Conservation (phyloP, 2,797 vertebrate species). For the Sebastes taczanowskii region DNA sequence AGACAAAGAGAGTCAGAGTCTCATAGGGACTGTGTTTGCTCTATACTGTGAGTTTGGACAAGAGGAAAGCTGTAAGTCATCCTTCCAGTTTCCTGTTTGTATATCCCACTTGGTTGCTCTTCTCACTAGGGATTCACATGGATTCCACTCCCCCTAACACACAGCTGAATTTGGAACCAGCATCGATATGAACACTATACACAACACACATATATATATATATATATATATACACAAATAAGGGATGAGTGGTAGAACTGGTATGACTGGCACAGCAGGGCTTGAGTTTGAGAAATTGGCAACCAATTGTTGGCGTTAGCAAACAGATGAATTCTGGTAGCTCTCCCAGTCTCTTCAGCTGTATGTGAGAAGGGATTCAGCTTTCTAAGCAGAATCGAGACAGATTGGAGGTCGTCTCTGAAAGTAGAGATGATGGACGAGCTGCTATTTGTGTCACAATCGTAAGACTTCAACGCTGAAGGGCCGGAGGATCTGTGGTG, state of each 20-base stretch:
- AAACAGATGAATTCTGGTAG: neutral
- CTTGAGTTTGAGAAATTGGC: too few species aligned
- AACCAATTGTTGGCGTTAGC: neutral
- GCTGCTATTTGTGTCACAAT: neutral
- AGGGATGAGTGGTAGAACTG: neutral
- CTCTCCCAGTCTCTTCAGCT: neutral
- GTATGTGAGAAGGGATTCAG: neutral
- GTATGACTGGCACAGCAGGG: neutral
- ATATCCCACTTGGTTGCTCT: conserved; percentile 24
- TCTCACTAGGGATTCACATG: conserved; percentile 22
- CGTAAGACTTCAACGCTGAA: neutral
- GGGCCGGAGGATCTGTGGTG: neutral
- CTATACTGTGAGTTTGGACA: conserved; percentile 36
- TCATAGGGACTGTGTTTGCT: conserved; percentile 37
- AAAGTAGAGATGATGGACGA: neutral
- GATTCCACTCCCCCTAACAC: neutral
- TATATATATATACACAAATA: neutral
- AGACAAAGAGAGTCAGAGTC: conserved; percentile 18
- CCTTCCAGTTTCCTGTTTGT: conserved; percentile 56
- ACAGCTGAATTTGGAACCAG: neutral
- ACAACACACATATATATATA: neutral
- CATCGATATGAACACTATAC: neutral
- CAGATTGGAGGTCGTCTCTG: neutral
- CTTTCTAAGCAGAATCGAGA: neutral
- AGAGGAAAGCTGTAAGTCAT: conserved; percentile 50